Conservation (phyloP, 2,888 invertebrate species). For the Leptinotarsa juncta region DNA sequence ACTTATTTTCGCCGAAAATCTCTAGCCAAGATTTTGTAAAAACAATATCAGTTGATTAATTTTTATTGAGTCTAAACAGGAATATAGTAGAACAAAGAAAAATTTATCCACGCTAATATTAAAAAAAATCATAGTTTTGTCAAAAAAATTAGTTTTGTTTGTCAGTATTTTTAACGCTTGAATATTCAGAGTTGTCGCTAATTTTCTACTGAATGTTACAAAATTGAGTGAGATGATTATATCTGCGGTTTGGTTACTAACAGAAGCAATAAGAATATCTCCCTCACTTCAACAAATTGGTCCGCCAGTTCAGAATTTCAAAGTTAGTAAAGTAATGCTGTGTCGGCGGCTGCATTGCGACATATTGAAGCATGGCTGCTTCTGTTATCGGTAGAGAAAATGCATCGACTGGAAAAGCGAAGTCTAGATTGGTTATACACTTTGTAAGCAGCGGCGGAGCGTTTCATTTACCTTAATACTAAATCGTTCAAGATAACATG, state of each 20-base stretch:
- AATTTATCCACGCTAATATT: too few relatives aligned
- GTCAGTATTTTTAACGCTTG: too few relatives aligned
- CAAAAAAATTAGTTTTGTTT: too few relatives aligned
- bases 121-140: too few relatives aligned
- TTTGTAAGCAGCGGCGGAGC: conserved; percentile 38
- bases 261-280: background rate
- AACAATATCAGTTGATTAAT: too few relatives aligned
- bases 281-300: background rate
- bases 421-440: conserved; percentile 49
- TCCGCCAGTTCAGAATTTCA: conserved; percentile 27
- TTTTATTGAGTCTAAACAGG: too few relatives aligned
- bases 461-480: background rate
- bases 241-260: background rate
- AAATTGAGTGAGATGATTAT: background rate
- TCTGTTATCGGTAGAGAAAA: conserved; percentile 39
- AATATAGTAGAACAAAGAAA: too few relatives aligned
- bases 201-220: background rate
- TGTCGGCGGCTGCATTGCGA: conserved; percentile 61
- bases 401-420: conserved; percentile 46
- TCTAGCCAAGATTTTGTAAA: too few relatives aligned
- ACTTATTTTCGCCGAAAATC: too few relatives aligned
- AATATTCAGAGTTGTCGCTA: too few relatives aligned
- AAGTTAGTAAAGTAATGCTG: conserved; percentile 47
- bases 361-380: conserved; percentile 59
- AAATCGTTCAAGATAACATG: background rate